These are phyloP conservation scores for Microtus richardsoni DNA, from an alignment of 2,113 vertebrate species.

Conservation along the genomic window DNA sequence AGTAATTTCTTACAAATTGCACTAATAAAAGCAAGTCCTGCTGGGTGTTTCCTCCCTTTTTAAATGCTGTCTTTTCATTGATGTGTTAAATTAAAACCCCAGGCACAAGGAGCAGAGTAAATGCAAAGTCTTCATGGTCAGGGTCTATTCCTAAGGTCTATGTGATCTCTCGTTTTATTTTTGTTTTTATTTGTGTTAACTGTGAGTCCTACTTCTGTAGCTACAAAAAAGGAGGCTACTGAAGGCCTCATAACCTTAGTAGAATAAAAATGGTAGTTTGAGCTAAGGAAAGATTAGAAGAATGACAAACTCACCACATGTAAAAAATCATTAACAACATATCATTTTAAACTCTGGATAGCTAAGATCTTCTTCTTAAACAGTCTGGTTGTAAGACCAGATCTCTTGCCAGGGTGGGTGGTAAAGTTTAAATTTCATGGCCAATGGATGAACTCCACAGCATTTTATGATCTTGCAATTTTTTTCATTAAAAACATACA, in stretches of 20 bases:
- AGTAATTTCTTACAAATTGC: slow-evolving; percentile 87
- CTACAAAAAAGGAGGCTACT: slow-evolving; percentile 27
- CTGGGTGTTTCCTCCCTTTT: slow-evolving; percentile 77
- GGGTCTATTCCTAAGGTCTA: slow-evolving; percentile 73
- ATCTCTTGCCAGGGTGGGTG: background rate
- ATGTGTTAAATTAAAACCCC: slow-evolving; percentile 92
- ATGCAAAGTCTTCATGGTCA: slow-evolving; percentile 80
- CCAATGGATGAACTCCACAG: background rate
- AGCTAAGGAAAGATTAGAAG: slow-evolving; percentile 50
- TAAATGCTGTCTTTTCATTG: slow-evolving; percentile 85
- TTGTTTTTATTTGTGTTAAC: slow-evolving; percentile 72
- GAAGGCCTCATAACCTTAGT: slow-evolving; percentile 41
- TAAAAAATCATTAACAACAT: slow-evolving; percentile 1
- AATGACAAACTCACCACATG: slow-evolving; percentile 24
- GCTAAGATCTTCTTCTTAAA: slow-evolving; percentile 52
- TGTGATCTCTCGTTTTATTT: slow-evolving; percentile 69
- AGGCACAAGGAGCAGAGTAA: slow-evolving; percentile 83
- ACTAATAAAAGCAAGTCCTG: slow-evolving; percentile 87
- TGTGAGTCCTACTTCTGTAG: slow-evolving; percentile 70
- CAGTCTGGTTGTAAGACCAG: background rate
- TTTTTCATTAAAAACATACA: slow-evolving; percentile 29
- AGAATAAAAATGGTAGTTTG: background rate
- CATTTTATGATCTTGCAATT: background rate
- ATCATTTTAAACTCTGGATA: slow-evolving; percentile 5
- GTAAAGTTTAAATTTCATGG: slow-evolving; percentile 26